phyloP scores from a whole-genome alignment of 2,797 vertebrate species.

The Oceanodroma leucorhoa region DNA sequence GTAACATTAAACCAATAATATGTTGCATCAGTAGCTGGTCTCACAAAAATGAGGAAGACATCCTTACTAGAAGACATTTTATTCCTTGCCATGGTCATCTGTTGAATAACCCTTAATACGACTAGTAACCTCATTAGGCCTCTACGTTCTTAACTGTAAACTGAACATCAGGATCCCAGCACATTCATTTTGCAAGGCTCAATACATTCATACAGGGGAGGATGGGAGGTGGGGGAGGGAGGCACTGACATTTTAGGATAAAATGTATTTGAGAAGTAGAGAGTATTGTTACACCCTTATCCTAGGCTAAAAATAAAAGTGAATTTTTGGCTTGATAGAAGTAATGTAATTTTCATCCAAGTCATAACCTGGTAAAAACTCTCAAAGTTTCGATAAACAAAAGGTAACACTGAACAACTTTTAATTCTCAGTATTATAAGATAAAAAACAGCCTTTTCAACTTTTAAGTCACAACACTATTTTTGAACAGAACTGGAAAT shows the following conservation, averaged over 20 bases:
- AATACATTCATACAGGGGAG: neutral
- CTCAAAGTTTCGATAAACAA: neutral
- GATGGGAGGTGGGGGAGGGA: rapidly evolving
- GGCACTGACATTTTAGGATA: neutral
- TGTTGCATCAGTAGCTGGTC: neutral
- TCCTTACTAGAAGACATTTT: neutral
- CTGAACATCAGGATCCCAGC: neutral
- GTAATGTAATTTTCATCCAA: neutral
- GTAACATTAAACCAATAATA: neutral
- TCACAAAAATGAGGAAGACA: neutral
- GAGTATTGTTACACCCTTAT: neutral
- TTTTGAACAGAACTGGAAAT: neutral
- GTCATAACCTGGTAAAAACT: neutral
- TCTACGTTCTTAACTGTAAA: neutral
- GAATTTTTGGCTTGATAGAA: neutral
- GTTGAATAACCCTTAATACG: neutral
- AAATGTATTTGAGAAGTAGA: neutral
- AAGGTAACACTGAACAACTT: neutral
- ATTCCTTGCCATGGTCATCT: neutral
- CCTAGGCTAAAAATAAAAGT: neutral
- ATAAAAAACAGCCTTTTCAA: neutral
- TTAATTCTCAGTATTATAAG: neutral
- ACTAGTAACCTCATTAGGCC: neutral
- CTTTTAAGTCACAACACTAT: neutral
- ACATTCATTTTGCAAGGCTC: neutral